Evolutionary conservation across 2,888 invertebrate genomes (phyloP).

Genomic region (Melieria picta): DNA sequence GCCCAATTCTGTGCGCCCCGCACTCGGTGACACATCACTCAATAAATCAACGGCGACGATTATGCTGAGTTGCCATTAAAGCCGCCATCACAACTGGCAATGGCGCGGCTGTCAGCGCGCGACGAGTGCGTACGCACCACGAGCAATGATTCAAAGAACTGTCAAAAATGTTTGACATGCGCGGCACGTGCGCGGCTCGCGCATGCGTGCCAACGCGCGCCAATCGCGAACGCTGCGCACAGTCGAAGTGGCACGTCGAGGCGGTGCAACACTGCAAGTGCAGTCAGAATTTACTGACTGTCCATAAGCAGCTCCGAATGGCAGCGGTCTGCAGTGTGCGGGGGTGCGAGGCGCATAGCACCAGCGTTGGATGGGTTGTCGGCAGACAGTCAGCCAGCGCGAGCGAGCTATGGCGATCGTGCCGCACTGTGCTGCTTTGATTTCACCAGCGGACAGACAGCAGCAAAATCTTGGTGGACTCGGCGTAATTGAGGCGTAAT

Average conservation of each 20-base stretch:
- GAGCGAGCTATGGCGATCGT: no score
- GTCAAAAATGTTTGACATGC: conserved; percentile 39
- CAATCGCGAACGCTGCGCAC: conserved; percentile 4
- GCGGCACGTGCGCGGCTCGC: conserved; percentile 42
- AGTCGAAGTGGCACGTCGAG: conserved; percentile 36
- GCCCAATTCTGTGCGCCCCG: background rate
- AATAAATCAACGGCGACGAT: background rate
- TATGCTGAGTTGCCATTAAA: background rate
- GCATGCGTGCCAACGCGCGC: conserved; percentile 10
- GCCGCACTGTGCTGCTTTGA: no score
- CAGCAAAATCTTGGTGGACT: conserved; percentile 3
- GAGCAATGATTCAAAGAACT: conserved; percentile 1
- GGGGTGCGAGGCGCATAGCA: background rate
- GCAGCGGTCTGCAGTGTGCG: background rate
- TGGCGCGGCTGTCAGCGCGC: background rate
- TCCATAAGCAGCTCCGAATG: background rate
- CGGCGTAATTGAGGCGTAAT: conserved; percentile 31
- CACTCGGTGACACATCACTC: background rate
- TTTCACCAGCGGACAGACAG: conserved; percentile 25
- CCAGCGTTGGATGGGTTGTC: background rate
- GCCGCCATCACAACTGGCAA: background rate
- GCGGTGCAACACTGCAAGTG: background rate
- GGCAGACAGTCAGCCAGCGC: no score
- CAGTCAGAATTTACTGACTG: background rate
- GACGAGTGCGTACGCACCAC: background rate